Evolutionary conservation across 2,888 invertebrate genomes (phyloP).

Genomic region (Mechanitis messenoides): DNA sequence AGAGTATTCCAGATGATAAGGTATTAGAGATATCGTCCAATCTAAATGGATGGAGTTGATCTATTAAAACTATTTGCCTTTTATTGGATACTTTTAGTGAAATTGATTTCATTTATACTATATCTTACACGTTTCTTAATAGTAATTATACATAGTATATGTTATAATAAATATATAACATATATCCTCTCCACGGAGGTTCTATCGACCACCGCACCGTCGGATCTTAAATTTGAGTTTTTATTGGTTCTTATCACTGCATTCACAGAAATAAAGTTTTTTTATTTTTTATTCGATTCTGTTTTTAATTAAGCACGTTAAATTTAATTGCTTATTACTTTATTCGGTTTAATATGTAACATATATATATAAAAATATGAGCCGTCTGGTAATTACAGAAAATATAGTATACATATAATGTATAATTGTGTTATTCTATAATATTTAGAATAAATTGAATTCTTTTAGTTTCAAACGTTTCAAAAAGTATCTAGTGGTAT

Average conservation of each 20-base stretch:
- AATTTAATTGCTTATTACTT: conserved; percentile 3
- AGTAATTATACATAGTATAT: too few species aligned
- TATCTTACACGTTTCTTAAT: too few species aligned
- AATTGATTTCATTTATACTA: background rate
- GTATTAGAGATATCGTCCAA: conserved; percentile 10
- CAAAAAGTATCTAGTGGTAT: too few species aligned
- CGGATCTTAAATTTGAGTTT: conserved; percentile 66
- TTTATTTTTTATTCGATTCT: conserved; percentile 35
- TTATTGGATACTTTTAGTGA: background rate
- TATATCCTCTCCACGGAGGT: conserved; percentile 34
- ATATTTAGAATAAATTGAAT: too few species aligned
- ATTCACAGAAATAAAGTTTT: conserved; percentile 40
- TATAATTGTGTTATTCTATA: too few species aligned
- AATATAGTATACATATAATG: too few species aligned
- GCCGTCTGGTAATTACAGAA: too few species aligned
- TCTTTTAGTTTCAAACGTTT: too few species aligned
- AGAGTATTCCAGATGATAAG: conserved; percentile 21
- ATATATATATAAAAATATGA: too few species aligned
- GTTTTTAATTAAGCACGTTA: conserved; percentile 21
- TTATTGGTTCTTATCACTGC: conserved; percentile 62
- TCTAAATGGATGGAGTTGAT: background rate
- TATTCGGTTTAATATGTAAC: background rate
- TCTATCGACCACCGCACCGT: conserved; percentile 53
- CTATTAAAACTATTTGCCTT: background rate
- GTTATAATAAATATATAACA: background rate